Evolutionary conservation across 2,888 invertebrate genomes (phyloP).

Genomic region (Mythimna pallens): DNA sequence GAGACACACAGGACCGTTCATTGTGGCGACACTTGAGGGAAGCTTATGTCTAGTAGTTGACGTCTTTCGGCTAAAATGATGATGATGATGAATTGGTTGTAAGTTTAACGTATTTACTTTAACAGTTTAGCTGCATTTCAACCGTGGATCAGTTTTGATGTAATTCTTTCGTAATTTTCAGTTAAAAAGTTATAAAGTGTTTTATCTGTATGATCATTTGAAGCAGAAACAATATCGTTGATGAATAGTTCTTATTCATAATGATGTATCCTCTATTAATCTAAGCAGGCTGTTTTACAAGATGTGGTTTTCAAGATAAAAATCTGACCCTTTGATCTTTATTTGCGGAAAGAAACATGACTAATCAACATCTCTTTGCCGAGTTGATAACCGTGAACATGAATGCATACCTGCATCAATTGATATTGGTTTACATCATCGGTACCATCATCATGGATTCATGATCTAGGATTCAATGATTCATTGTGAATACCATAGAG

Average conservation of each 20-base stretch:
- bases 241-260: constrained; percentile 4
- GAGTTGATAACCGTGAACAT: constrained; percentile 21
- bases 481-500: constrained; percentile 31
- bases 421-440: constrained; percentile 36
- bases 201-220: not conserved
- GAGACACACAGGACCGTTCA: too few species aligned
- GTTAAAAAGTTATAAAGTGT: too few species aligned
- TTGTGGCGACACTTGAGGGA: too few species aligned
- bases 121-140: too few species aligned
- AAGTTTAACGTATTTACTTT: too few species aligned
- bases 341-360: constrained; percentile 49
- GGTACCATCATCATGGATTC: constrained; percentile 14
- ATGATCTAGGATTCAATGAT: constrained; percentile 42
- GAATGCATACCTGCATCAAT: constrained; percentile 17
- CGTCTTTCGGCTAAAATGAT: too few species aligned
- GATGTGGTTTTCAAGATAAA: constrained; percentile 30
- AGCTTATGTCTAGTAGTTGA: too few species aligned
- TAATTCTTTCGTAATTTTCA: too few species aligned
- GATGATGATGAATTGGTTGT: too few species aligned
- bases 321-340: constrained; percentile 40
- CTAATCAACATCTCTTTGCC: constrained; percentile 36
- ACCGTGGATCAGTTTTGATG: too few species aligned
- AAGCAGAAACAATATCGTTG: not conserved
- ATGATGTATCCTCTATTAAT: constrained; percentile 21
- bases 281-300: not conserved